phyloP scores from a whole-genome alignment of 2,888 invertebrate genomes.

The Tipula helvola region DNA sequence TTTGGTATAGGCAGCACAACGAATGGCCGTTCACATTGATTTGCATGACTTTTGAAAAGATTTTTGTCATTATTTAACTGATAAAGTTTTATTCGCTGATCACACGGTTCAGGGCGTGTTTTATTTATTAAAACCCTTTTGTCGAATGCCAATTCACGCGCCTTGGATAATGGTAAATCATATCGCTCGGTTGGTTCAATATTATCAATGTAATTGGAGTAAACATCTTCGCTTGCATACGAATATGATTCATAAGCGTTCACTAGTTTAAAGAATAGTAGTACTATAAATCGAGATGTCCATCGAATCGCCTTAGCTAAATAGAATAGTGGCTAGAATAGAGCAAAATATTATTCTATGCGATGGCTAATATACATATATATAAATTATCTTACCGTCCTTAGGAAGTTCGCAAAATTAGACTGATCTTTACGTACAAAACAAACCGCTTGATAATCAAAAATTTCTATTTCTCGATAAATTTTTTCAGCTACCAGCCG shows the following conservation, averaged over 20 bases:
- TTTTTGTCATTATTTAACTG: slow-evolving; percentile 38
- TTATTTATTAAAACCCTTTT: slow-evolving; percentile 55
- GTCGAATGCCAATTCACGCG: slow-evolving; percentile 46
- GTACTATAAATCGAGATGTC: slow-evolving; percentile 43
- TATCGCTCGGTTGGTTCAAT: slow-evolving; percentile 13
- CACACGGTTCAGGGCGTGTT: slow-evolving; percentile 75
- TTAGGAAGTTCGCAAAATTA: slow-evolving; percentile 45
- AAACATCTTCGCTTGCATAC: not conserved
- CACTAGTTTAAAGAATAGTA: slow-evolving; percentile 44
- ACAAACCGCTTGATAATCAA: slow-evolving; percentile 85
- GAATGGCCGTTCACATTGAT: slow-evolving; percentile 44
- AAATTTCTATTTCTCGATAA: slow-evolving; percentile 59
- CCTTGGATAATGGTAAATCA: slow-evolving; percentile 31
- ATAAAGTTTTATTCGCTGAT: slow-evolving; percentile 54
- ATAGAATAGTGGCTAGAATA: slow-evolving; percentile 45
- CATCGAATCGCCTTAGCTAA: slow-evolving; percentile 43
- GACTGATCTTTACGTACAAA: slow-evolving; percentile 52
- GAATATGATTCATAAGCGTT: slow-evolving; percentile 32
- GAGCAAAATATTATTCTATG: not conserved
- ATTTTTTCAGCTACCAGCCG: slow-evolving; percentile 60
- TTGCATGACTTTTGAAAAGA: slow-evolving; percentile 37
- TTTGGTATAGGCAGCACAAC: slow-evolving; percentile 60
- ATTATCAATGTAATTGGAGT: not conserved
- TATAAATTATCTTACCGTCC: slow-evolving; percentile 42
- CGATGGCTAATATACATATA: not conserved